phyloP scores from a whole-genome alignment of 2,888 invertebrate genomes.

The Pycnomerus fuliginosus region DNA sequence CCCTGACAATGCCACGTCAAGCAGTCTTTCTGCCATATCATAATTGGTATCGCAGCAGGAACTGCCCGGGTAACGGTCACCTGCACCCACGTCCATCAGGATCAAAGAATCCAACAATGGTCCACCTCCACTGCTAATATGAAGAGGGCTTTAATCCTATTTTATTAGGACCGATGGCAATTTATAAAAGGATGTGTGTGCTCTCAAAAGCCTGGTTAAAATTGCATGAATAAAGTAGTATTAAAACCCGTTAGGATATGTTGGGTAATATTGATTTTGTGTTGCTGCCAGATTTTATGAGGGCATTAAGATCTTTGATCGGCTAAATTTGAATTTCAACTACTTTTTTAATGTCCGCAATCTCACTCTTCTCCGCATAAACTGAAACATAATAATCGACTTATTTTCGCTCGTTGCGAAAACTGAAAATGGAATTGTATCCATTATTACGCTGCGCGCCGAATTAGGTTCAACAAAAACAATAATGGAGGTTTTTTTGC shows the following conservation, averaged over 20 bases:
- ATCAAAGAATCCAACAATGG: constrained; percentile 23
- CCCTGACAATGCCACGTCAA: constrained; percentile 28
- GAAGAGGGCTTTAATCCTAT: constrained; percentile 31
- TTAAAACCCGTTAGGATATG: constrained; percentile 22
- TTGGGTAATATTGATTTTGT: constrained; percentile 7
- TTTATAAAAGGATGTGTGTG: constrained; percentile 28
- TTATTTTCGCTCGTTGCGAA: not conserved
- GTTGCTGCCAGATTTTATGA: constrained; percentile 5
- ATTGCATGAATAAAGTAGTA: constrained; percentile 28
- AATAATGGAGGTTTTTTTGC: not conserved
- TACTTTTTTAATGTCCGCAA: constrained; percentile 1
- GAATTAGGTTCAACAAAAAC: too few relatives aligned
- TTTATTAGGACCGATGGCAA: constrained; percentile 30
- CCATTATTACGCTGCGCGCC: too few relatives aligned
- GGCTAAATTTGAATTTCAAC: constrained; percentile 6
- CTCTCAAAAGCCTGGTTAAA: constrained; percentile 30
- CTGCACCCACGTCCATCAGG: constrained; percentile 29
- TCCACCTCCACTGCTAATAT: constrained; percentile 13
- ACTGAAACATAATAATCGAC: too few relatives aligned
- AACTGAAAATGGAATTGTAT: not conserved
- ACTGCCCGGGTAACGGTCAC: constrained; percentile 30
- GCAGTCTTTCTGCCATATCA: constrained; percentile 34
- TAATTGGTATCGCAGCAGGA: constrained; percentile 38
- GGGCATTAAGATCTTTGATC: constrained; percentile 1
- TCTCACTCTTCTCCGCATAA: too few relatives aligned